Conservation (phyloP, 2,797 vertebrate species). For the Alexandromys oeconomus region DNA sequence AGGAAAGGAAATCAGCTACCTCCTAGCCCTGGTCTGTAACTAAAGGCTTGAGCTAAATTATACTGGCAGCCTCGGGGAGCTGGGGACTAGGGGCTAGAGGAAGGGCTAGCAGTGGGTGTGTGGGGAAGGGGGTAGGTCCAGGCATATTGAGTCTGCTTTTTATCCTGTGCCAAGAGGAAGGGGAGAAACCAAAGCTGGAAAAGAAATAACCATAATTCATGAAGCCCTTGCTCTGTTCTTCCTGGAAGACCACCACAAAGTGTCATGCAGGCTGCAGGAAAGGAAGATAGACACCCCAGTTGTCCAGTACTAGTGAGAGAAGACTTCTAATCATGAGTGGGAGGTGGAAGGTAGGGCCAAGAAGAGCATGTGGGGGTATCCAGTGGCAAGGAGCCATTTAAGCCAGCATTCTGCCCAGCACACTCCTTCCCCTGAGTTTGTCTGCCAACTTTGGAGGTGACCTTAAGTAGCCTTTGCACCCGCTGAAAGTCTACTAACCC, state of each 20-base stretch:
- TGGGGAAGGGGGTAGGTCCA: neutral
- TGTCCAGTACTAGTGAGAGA: neutral
- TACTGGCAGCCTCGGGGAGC: constrained; percentile 66
- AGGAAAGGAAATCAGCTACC: constrained; percentile 76
- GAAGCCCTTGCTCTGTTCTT: neutral
- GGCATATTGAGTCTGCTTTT: neutral
- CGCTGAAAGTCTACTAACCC: accelerated
- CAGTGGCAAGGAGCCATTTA: neutral
- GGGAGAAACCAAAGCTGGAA: constrained; percentile 47
- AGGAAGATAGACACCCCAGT: neutral
- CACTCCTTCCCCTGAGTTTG: accelerated
- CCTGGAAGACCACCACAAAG: neutral
- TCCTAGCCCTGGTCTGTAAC: constrained; percentile 81
- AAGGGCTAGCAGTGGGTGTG: constrained; percentile 18
- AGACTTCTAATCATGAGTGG: accelerated
- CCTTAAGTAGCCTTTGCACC: neutral
- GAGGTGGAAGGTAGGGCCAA: neutral
- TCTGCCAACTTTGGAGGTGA: neutral
- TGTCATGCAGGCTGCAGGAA: neutral
- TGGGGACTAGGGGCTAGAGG: constrained; percentile 57
- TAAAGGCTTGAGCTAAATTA: constrained; percentile 82
- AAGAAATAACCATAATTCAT: neutral
- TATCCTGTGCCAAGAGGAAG: neutral
- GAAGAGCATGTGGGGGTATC: neutral
- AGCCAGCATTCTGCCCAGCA: neutral